Conservation (phyloP, 2,113 vertebrate genomes). For the Trachemys scripta region DNA sequence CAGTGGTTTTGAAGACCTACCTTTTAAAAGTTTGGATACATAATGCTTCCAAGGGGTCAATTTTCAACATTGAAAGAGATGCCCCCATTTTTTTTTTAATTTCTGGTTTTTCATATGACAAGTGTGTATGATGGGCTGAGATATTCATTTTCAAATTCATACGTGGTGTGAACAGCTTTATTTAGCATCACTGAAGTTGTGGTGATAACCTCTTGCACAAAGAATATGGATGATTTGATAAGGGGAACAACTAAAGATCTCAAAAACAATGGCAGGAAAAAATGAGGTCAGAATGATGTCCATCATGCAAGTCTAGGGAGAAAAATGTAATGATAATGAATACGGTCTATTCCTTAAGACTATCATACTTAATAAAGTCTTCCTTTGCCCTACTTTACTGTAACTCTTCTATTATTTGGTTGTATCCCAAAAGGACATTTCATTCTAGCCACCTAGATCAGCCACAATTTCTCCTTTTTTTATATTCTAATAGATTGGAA, state of each 20-base stretch:
- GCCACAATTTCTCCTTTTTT: neutral
- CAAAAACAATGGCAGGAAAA: neutral
- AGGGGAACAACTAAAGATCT: neutral
- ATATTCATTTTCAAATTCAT: neutral
- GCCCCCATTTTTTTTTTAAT: neutral
- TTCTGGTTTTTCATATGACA: neutral
- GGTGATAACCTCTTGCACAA: neutral
- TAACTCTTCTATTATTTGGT: neutral
- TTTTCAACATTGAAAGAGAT: neutral
- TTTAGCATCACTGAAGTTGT: neutral
- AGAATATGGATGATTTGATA: neutral
- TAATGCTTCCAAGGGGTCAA: neutral
- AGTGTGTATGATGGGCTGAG: neutral
- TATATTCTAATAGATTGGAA: neutral
- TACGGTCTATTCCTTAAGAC: neutral
- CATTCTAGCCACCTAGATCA: neutral
- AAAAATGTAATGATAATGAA: neutral
- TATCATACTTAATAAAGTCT: neutral
- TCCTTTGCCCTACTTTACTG: neutral
- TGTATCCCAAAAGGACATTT: neutral
- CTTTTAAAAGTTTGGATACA: neutral
- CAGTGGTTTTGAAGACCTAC: neutral
- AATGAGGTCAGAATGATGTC: neutral
- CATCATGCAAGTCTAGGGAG: neutral
- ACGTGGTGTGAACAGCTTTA: neutral